phyloP scores from a whole-genome alignment of 2,797 vertebrate species.

The Premnoplex brunnescens region DNA sequence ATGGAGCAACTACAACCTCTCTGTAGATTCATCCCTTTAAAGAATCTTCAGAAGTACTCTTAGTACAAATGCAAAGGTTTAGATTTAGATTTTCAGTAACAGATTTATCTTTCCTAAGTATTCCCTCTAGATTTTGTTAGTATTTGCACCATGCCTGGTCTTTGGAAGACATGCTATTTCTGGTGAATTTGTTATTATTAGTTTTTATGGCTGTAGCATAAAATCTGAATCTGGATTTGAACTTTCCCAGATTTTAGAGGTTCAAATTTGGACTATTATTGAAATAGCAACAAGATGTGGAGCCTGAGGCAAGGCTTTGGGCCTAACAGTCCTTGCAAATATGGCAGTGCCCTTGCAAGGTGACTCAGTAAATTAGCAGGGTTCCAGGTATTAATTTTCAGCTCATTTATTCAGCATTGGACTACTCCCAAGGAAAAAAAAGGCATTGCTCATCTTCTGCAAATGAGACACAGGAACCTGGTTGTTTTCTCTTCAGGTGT shows the following conservation, averaged over 20 bases:
- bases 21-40: neutral
- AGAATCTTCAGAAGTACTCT: neutral
- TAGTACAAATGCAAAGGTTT: neutral
- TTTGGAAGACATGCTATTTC: constrained; percentile 31
- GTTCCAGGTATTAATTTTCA: neutral
- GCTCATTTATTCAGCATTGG: neutral
- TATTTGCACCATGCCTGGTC: neutral
- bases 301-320: neutral
- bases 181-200: constrained; percentile 33
- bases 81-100: neutral
- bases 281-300: neutral
- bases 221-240: constrained; percentile 16
- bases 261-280: neutral
- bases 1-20: neutral
- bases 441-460: neutral
- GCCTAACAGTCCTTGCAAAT: neutral
- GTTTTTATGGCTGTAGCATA: constrained; percentile 23
- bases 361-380: neutral
- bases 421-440: neutral
- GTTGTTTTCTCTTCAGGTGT: neutral
- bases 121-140: neutral
- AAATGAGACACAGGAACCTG: neutral
- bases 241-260: constrained; percentile 29
- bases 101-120: neutral
- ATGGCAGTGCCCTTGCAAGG: neutral